Evolutionary conservation across 2,888 invertebrate species (phyloP).

Genomic region (Trachelus tabidus): DNA sequence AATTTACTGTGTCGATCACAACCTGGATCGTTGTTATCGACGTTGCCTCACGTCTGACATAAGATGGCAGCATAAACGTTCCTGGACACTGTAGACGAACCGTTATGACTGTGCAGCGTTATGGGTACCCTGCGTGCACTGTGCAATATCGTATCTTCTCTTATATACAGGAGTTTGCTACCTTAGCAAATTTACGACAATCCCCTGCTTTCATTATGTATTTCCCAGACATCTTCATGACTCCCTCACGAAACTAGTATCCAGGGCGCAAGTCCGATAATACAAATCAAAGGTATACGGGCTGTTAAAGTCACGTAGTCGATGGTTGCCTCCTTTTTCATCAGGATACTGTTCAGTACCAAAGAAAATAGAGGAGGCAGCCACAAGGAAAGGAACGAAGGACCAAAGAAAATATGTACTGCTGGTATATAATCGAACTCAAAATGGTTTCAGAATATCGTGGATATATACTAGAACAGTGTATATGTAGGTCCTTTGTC

Average conservation of each 20-base stretch:
- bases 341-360: neutral
- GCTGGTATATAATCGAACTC: neutral
- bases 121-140: neutral
- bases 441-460: neutral
- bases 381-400: too few relatives aligned
- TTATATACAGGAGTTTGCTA: neutral
- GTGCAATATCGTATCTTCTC: neutral
- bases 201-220: neutral
- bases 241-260: neutral
- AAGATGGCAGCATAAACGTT: neutral
- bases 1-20: neutral
- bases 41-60: neutral
- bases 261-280: neutral
- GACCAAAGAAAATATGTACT: neutral
- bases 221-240: neutral
- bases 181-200: neutral
- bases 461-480: neutral
- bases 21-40: neutral
- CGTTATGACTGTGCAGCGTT: neutral
- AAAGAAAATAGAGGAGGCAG: neutral
- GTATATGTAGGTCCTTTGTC: neutral
- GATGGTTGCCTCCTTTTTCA: neutral
- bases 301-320: neutral
- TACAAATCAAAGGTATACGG: neutral
- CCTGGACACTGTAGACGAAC: neutral